Base-by-base conservation (phyloP, 2,113 vertebrate species). In the Pedionomus torquatus region DNA sequence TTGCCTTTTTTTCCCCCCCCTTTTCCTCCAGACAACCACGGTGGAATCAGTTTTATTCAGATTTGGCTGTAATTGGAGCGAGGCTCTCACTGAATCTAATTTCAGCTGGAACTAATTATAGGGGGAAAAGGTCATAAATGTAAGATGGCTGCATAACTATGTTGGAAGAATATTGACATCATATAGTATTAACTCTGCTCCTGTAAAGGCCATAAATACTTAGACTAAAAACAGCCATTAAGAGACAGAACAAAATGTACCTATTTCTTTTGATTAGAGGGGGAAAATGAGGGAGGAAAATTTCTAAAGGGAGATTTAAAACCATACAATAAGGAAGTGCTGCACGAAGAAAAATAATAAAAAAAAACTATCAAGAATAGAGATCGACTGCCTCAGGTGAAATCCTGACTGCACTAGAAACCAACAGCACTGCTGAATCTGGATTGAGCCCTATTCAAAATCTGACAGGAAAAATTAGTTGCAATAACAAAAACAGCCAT, bases 101-200 rank as follows among this genome's bases (percentile, higher is more conserved):
- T 98, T 98, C 97, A 97, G 96, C 94, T 98, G 96, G 92, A 98
- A 97, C 97, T 98, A 98, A 98, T 98, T 98, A 97, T 74, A 92
- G 92, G 95, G 90, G 94, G 93, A 97, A 98, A 98, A 98, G 97
- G 97, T 98, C 98, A 98, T 87, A 94, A 96, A 97, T 98, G 95
- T 97, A 97, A 97, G 93, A 97, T 20, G 57, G 89, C 90, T 96
- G 87, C 90, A 92, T 92, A 97, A 97, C 94, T 94, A 93, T 96
- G 94, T 90, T 98, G 79, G 89, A 95, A 97, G 97, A 96, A 97
- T 97, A 97, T 93, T 97, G 97, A 97, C 96, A 97, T 93, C 91
- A 82, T 97, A 94, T 95, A 90, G 92, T 95, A 97, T 94, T 97
- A 97, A 94, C 93, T 98, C 89, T 92, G 70, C 87, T 96, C 82